phyloP scores from a whole-genome alignment of 2,113 vertebrate genomes.

The Dolichallabes microphthalmus region DNA sequence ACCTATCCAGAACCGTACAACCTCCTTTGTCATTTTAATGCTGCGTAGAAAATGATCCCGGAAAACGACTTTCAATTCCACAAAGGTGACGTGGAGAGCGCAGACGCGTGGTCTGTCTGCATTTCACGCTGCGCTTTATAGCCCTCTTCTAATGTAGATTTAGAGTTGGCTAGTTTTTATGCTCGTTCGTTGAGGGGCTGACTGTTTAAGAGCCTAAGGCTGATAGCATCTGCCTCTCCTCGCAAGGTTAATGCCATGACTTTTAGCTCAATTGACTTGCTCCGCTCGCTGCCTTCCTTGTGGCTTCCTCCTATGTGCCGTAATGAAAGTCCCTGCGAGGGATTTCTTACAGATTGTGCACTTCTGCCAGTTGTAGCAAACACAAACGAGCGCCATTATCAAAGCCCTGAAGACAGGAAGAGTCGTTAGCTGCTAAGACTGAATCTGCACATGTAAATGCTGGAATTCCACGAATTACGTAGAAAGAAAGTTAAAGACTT shows the following conservation, averaged over 20 bases:
- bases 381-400: constrained; percentile 24
- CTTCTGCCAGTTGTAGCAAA: constrained; percentile 14
- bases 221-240: constrained; percentile 33
- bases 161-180: constrained; percentile 36
- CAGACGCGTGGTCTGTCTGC: not conserved
- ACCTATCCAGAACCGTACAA: not conserved
- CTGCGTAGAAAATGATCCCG: not conserved
- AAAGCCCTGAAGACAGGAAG: constrained; percentile 26
- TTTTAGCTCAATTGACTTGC: constrained; percentile 52
- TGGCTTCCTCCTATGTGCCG: constrained; percentile 26
- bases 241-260: constrained; percentile 42
- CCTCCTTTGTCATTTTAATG: not conserved
- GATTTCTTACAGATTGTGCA: not conserved
- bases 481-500: not conserved
- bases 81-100: not conserved
- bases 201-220: constrained; percentile 21
- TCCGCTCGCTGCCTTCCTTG: constrained; percentile 25
- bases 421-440: constrained; percentile 34
- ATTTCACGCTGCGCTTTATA: constrained; percentile 21
- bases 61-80: not conserved
- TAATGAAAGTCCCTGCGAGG: constrained; percentile 23
- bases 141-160: constrained; percentile 21
- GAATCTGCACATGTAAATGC: constrained; percentile 15
- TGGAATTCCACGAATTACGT: constrained; percentile 6
- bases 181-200: constrained; percentile 6